phyloP scores from a whole-genome alignment of 1,140 invertebrate species.

The Calephelis virginiensis region DNA sequence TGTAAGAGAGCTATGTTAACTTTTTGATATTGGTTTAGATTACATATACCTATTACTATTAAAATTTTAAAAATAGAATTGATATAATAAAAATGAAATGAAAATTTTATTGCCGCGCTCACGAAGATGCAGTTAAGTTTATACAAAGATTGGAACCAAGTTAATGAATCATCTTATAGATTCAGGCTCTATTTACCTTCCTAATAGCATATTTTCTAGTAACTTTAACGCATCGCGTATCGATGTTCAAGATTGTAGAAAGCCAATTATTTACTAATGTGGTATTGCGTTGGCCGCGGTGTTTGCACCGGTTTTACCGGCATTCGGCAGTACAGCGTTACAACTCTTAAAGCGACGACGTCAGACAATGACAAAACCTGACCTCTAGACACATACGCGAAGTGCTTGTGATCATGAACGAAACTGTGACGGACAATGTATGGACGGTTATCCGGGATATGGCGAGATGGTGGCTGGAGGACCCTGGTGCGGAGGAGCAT shows the following conservation, averaged over 20 bases:
- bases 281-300: conserved; percentile 27
- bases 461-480: conserved; percentile 67
- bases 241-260: conserved; percentile 34
- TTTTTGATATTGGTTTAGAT: too few species aligned
- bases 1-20: too few species aligned
- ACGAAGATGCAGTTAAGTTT: too few species aligned
- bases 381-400: neutral
- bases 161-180: too few species aligned
- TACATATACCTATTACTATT: too few species aligned
- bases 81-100: too few species aligned
- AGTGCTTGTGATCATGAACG: conserved; percentile 50
- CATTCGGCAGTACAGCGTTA: conserved; percentile 34
- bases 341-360: conserved; percentile 34
- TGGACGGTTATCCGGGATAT: conserved; percentile 62
- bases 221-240: conserved; percentile 5
- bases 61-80: too few species aligned
- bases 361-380: conserved; percentile 18
- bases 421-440: conserved; percentile 42
- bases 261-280: conserved; percentile 47
- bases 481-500: conserved; percentile 59
- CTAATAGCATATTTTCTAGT: conserved; percentile 6
- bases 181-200: neutral
- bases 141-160: too few species aligned
- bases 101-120: too few species aligned
- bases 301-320: conserved; percentile 43